A percentile compares a stretch with the other conserved stretches of the same genome.
Conservation (phyloP, 2,797 vertebrate genomes). For the Melanotaenia pygmaea region DNA sequence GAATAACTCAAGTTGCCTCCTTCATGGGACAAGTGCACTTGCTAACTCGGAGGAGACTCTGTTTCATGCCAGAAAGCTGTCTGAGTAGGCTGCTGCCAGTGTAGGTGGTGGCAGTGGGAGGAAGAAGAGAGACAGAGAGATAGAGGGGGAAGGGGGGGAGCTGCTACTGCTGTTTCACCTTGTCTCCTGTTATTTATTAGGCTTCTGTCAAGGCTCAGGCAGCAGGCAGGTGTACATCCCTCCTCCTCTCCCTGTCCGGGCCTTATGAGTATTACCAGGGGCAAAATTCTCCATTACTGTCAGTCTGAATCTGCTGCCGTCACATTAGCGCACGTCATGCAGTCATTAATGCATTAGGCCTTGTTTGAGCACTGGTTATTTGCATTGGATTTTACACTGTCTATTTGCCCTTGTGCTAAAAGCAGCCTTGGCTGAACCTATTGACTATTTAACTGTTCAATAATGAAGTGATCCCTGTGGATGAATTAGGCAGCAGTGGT, state of each 20-base stretch:
- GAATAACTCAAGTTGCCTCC: slow-evolving; percentile 50
- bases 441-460: slow-evolving; percentile 79
- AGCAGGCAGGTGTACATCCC: slow-evolving; percentile 80
- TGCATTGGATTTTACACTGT: slow-evolving; percentile 76
- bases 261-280: slow-evolving; percentile 84
- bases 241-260: slow-evolving; percentile 24
- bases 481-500: slow-evolving; percentile 46
- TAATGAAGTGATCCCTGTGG: slow-evolving; percentile 75
- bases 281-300: slow-evolving; percentile 97
- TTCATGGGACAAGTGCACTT: slow-evolving; percentile 49
- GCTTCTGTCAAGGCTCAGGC: slow-evolving; percentile 85
- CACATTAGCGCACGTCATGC: slow-evolving; percentile 83
- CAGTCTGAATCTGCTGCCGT: slow-evolving; percentile 87
- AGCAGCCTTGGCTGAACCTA: slow-evolving; percentile 72
- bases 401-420: slow-evolving; percentile 74
- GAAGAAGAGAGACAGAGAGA: not conserved
- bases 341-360: slow-evolving; percentile 92
- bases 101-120: slow-evolving; percentile 46
- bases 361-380: slow-evolving; percentile 81
- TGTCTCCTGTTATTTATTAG: slow-evolving; percentile 90
- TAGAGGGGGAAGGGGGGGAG: not conserved
- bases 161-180: slow-evolving; percentile 88
- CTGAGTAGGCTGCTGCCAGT: slow-evolving; percentile 41
- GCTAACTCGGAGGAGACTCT: slow-evolving; percentile 56
- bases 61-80: slow-evolving; percentile 68